Conservation (phyloP, 1,140 invertebrate species). For the Drosophila truncata region DNA sequence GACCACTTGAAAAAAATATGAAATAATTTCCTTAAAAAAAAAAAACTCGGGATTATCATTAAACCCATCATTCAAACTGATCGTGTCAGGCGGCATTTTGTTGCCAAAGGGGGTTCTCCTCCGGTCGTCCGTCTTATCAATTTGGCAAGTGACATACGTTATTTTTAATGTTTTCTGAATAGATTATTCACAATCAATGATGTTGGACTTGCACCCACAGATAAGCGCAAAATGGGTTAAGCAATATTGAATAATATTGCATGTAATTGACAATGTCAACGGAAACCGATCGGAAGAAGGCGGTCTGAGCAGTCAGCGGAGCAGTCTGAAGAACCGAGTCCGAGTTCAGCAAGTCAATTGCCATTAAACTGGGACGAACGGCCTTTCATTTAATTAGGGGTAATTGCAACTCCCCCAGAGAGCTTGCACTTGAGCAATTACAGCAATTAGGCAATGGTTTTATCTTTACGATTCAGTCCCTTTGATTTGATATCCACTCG, state of each 20-base stretch:
- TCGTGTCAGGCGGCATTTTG: slow-evolving; percentile 38
- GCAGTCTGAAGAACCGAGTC: slow-evolving; percentile 5
- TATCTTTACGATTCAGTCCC: slow-evolving; percentile 40
- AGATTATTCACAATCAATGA: slow-evolving; percentile 42
- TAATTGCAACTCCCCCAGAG: slow-evolving; percentile 48
- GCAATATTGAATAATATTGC: slow-evolving; percentile 27
- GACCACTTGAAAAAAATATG: background rate
- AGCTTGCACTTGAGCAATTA: slow-evolving; percentile 30
- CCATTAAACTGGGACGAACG: slow-evolving; percentile 25
- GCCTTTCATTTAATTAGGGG: slow-evolving; percentile 48
- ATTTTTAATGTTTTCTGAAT: slow-evolving; percentile 47
- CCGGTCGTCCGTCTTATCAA: slow-evolving; percentile 55
- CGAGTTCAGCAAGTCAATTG: slow-evolving; percentile 56
- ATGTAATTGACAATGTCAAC: slow-evolving; percentile 45
- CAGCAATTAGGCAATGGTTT: slow-evolving; percentile 23
- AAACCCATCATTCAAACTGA: slow-evolving; percentile 59
- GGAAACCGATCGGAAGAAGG: background rate
- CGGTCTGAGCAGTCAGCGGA: background rate
- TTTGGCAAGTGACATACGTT: slow-evolving; percentile 65
- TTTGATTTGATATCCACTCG: slow-evolving; percentile 49
- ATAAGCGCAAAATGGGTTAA: slow-evolving; percentile 55
- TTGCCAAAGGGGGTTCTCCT: slow-evolving; percentile 23
- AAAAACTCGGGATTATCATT: slow-evolving; percentile 11
- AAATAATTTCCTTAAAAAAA: background rate
- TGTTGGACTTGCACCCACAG: slow-evolving; percentile 43